Percentiles rank a stretch among this genome's conserved stretches.
Evolutionary conservation across 1,140 invertebrate species (phyloP).

Genomic region (Gonioctena quinquepunctata): DNA sequence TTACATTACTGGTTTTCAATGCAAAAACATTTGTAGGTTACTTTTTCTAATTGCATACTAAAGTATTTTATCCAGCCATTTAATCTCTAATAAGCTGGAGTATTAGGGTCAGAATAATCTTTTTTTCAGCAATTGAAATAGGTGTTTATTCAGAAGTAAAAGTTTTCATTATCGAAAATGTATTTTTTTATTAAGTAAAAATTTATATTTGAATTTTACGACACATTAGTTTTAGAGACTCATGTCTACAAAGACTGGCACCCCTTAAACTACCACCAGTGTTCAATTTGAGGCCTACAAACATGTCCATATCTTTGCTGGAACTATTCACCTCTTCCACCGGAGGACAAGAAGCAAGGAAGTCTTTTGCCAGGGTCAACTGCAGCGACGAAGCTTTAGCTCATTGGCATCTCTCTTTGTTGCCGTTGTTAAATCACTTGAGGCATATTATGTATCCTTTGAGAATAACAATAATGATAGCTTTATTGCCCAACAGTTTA

Average conservation of each 20-base stretch:
- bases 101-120: no score
- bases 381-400: constrained; percentile 52
- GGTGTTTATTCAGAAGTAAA: no score
- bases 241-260: constrained; percentile 39
- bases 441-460: constrained; percentile 66
- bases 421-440: constrained; percentile 56
- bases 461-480: no score
- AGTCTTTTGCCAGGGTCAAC: constrained; percentile 53
- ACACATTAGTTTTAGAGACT: constrained; percentile 42
- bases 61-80: no score
- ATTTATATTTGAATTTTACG: background rate
- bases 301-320: constrained; percentile 55
- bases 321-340: constrained; percentile 59
- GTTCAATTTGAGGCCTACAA: constrained; percentile 44
- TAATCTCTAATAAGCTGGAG: no score
- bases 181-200: no score
- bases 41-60: no score
- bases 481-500: no score
- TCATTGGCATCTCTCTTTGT: constrained; percentile 62
- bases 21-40: no score
- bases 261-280: constrained; percentile 49
- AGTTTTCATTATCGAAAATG: no score
- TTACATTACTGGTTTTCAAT: no score
- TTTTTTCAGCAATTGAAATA: no score
- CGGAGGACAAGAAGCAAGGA: constrained; percentile 59